Conservation (phyloP, 2,888 invertebrate genomes). For the Erebia epiphron region DNA sequence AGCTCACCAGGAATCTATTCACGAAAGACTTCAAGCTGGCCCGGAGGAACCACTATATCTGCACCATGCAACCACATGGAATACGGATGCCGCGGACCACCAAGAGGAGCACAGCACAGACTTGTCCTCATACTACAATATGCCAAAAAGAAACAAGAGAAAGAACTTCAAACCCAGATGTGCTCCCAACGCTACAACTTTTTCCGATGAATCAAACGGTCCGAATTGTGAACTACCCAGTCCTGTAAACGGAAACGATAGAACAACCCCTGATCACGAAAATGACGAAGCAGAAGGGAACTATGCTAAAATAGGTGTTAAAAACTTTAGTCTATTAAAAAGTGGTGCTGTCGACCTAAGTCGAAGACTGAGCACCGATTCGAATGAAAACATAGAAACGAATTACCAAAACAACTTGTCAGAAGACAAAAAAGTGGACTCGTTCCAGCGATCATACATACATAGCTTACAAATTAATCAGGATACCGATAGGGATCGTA, state of each 20-base stretch:
- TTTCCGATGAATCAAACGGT: slow-evolving; percentile 78
- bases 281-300: slow-evolving; percentile 60
- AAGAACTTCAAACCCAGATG: slow-evolving; percentile 92
- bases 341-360: slow-evolving; percentile 78
- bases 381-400: slow-evolving; percentile 79
- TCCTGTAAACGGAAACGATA: slow-evolving; percentile 70
- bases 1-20: slow-evolving; percentile 80
- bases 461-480: slow-evolving; percentile 75
- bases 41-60: slow-evolving; percentile 73
- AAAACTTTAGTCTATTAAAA: slow-evolving; percentile 77
- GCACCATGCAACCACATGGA: slow-evolving; percentile 81
- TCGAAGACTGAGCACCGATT: slow-evolving; percentile 77
- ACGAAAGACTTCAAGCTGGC: slow-evolving; percentile 77
- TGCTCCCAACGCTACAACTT: slow-evolving; percentile 81
- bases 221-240: slow-evolving; percentile 62
- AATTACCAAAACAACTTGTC: slow-evolving; percentile 75
- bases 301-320: slow-evolving; percentile 75
- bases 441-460: slow-evolving; percentile 78
- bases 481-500: slow-evolving; percentile 66
- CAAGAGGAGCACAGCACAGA: slow-evolving; percentile 70
- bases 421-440: slow-evolving; percentile 72
- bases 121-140: slow-evolving; percentile 75
- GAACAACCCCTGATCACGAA: slow-evolving; percentile 62
- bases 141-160: slow-evolving; percentile 88
- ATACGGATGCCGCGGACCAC: slow-evolving; percentile 67